phyloP scores from a whole-genome alignment of 1,140 invertebrate species.

The Cydia strobilella region DNA sequence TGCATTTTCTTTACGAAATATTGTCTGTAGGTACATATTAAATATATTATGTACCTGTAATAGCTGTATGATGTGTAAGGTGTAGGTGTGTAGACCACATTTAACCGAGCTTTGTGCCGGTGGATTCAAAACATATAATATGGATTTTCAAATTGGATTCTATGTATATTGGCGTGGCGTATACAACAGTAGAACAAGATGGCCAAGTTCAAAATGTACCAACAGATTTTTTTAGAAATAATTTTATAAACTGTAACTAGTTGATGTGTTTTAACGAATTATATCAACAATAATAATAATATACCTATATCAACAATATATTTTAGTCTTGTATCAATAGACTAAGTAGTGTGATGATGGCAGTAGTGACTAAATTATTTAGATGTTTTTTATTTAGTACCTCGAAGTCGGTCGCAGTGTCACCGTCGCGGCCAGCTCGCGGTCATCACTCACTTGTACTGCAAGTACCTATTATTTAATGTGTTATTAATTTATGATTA shows the following conservation, averaged over 20 bases:
- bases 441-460: conserved; percentile 34
- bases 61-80: too few species aligned
- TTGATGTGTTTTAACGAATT: neutral
- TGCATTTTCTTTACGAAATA: too few species aligned
- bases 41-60: neutral
- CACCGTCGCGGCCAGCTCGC: conserved; percentile 32
- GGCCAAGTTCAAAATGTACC: too few species aligned
- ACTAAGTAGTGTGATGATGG: conserved; percentile 23
- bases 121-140: too few species aligned
- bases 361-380: conserved; percentile 2
- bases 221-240: too few species aligned
- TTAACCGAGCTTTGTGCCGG: too few species aligned
- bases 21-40: neutral
- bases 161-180: too few species aligned
- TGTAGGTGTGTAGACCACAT: too few species aligned
- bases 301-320: conserved; percentile 5
- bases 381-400: conserved; percentile 37
- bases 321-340: conserved; percentile 41
- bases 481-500: conserved; percentile 73
- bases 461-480: conserved; percentile 63
- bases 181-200: too few species aligned
- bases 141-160: too few species aligned
- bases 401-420: conserved; percentile 40
- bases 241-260: neutral
- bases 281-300: conserved; percentile 9